phyloP scores from a whole-genome alignment of 2,797 vertebrate species.

The Leucoraja ocellata region DNA sequence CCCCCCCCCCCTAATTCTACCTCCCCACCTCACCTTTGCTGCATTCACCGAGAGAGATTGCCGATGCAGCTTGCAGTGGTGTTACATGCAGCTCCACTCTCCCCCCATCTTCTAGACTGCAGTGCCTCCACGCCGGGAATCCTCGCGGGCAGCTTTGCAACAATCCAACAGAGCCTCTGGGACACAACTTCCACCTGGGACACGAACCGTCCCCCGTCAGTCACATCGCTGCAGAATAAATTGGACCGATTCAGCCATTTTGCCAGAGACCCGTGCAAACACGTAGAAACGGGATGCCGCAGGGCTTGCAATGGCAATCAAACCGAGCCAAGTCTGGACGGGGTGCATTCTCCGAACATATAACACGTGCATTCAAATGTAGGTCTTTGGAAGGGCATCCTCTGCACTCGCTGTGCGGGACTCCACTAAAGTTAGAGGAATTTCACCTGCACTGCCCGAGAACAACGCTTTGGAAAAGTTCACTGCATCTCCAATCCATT shows the following conservation, averaged over 20 bases:
- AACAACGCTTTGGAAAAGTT: neutral
- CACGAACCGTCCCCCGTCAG: neutral
- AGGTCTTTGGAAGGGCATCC: neutral
- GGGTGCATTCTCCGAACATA: neutral
- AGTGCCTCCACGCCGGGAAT: neutral
- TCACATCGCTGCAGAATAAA: too few species aligned
- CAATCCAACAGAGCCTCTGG: neutral
- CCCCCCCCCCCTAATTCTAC: too few species aligned
- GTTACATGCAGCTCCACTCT: neutral
- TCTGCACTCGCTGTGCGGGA: too few species aligned
- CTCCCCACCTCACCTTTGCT: neutral
- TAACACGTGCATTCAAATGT: neutral
- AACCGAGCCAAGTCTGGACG: too few species aligned
- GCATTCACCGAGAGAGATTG: neutral
- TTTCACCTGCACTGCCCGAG: neutral
- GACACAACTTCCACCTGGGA: neutral
- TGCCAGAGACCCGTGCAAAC: neutral
- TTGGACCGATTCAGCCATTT: neutral
- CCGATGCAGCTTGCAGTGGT: constrained; percentile 15
- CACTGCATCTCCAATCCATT: neutral
- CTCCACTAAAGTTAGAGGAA: neutral
- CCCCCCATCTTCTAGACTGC: neutral
- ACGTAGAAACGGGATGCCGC: neutral
- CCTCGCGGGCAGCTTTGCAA: neutral
- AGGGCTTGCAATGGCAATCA: neutral